Evolutionary conservation across 1,140 invertebrate species (phyloP).

Genomic region (Drosophila grimshawi): DNA sequence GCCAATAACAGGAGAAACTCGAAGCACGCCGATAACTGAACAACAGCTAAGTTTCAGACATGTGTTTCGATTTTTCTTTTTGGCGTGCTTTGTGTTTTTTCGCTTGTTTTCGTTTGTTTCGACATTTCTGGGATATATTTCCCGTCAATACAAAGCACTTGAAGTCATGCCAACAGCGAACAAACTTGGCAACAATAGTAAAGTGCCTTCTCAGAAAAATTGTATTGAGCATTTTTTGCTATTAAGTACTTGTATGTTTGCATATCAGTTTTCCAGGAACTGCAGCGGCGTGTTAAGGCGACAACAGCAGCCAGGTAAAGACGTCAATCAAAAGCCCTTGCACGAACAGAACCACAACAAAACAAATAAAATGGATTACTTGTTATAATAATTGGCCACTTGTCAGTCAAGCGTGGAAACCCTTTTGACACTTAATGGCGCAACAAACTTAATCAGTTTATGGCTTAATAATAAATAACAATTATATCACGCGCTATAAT

Average conservation of each 20-base stretch:
- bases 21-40: constrained; percentile 11
- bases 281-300: not conserved
- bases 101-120: constrained; percentile 8
- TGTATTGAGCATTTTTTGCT: constrained; percentile 3
- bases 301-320: not conserved
- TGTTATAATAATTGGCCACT: constrained; percentile 48
- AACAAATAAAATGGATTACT: constrained; percentile 20
- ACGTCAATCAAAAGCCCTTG: not conserved
- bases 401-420: constrained; percentile 19
- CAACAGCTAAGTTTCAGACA: constrained; percentile 6
- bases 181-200: constrained; percentile 25
- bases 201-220: not conserved
- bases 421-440: constrained; percentile 35
- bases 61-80: constrained; percentile 35
- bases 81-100: constrained; percentile 20
- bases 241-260: not conserved
- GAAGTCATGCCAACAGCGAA: constrained; percentile 11
- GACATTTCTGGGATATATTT: not conserved
- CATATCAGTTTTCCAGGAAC: not conserved
- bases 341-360: not conserved
- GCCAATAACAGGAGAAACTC: constrained; percentile 15
- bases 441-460: constrained; percentile 44
- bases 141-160: constrained; percentile 4
- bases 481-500: constrained; percentile 58
- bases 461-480: constrained; percentile 65